Evolutionary conservation across 2,113 vertebrate genomes (phyloP).

Genomic region (Antechinus stuartii): DNA sequence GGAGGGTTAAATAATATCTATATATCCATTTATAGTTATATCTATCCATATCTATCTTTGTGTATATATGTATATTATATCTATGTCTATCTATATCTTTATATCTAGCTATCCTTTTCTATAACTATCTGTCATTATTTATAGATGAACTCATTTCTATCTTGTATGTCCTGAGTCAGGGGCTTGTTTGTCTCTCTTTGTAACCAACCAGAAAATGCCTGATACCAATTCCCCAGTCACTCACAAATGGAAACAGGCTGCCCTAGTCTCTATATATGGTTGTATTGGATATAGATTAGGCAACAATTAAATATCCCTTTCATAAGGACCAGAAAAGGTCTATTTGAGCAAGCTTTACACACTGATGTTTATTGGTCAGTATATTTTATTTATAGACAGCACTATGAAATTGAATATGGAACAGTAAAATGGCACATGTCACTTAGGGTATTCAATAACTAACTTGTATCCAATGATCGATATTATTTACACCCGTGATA

Average conservation of each 20-base stretch:
- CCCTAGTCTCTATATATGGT: too few species aligned
- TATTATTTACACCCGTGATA: background rate
- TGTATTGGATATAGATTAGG: too few species aligned
- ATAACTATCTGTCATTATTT: background rate
- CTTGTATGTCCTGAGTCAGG: too few species aligned
- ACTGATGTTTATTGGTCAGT: background rate
- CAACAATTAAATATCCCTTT: too few species aligned
- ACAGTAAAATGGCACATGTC: background rate
- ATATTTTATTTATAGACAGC: background rate
- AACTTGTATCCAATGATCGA: background rate
- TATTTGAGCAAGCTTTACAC: background rate
- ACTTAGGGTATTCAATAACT: background rate
- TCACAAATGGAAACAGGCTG: background rate
- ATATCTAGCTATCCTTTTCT: too few species aligned
- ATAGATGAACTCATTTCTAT: background rate
- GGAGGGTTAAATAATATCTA: too few species aligned
- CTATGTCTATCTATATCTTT: too few species aligned
- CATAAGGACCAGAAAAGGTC: background rate
- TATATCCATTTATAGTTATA: too few species aligned
- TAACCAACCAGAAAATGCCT: background rate
- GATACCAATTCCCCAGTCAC: background rate
- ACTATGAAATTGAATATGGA: background rate
- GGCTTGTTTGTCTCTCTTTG: background rate
- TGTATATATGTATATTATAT: too few species aligned
- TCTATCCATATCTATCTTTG: too few species aligned